A percentile compares a stretch with the other conserved stretches of the same genome.
Evolutionary conservation across 2,113 vertebrate species (phyloP).

Genomic region (Psittacara wagleri): DNA sequence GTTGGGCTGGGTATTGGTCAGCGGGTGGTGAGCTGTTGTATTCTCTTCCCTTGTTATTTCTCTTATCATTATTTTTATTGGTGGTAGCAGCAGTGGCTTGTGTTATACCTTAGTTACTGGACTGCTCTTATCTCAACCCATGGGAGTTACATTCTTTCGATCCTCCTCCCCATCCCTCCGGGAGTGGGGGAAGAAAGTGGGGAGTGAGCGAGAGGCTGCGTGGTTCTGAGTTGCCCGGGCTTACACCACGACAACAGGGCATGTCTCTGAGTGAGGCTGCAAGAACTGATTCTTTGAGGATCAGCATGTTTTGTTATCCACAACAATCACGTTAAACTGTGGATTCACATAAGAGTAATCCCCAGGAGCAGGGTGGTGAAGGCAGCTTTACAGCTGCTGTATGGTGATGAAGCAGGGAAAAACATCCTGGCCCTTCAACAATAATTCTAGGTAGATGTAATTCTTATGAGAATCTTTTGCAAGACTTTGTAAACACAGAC

Average conservation of each 20-base stretch:
- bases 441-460: background rate
- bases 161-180: background rate
- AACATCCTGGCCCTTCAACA: background rate
- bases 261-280: background rate
- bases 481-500: background rate
- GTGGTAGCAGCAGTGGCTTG: background rate
- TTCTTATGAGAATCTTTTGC: background rate
- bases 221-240: background rate
- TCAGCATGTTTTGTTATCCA: background rate
- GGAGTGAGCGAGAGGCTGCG: background rate
- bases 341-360: background rate
- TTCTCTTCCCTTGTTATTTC: too few relatives aligned
- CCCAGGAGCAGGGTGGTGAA: background rate
- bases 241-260: background rate
- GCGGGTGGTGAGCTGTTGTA: too few relatives aligned
- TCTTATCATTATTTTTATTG: too few relatives aligned
- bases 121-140: background rate
- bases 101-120: background rate
- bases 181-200: background rate
- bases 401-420: background rate
- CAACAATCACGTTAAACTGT: background rate
- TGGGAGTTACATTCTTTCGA: background rate
- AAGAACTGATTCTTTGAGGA: background rate
- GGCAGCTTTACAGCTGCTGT: background rate
- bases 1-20: too few relatives aligned